Evolutionary conservation across 2,113 vertebrate species (phyloP), one percentile per base, ranked within the genome.

Genomic region (Cnemophilus loriae): DNA sequence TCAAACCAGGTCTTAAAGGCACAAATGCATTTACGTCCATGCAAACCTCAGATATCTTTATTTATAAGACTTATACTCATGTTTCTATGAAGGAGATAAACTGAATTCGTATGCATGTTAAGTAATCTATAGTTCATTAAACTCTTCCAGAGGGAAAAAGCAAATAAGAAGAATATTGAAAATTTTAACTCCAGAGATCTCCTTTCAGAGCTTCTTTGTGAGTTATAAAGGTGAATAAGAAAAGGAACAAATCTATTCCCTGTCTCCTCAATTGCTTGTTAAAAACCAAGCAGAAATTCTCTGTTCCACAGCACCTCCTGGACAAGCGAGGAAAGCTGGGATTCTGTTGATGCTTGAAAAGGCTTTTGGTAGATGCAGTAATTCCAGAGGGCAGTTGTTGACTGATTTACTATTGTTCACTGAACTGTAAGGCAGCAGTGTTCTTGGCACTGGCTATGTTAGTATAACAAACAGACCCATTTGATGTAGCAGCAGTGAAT

Each of bases 401-500:
- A 41, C n/a, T 95, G 49, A 96, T 96, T 95, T 92, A 57, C 37
- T 87, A 19, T 67, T 96, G 71, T 73, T 97, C 80, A 79, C n/a
- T 90, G 77, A 70, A 44, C 75, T 86, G 37, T 91, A 76, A 95
- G 75, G 67, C 78, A 96, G 74, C 69, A 44, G 67, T 35, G 9
- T 83, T 90, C 67, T 94, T 86, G 73, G 80, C 33, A 55, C 47
- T 92, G 56, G 28, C 55, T 94, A 30, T 86, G 81, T 96, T 97
- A 97, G 78, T 86, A 76, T 94, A 96, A 97, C 84, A 96, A 95
- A 92, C 71, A 93, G 91, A 96, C 56, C 70, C 93, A 74, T 95
- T 97, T 96, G 95, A 97, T 85, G 93, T 65, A 97, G 76, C 63
- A 93, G 77, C 73, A 90, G 94, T 98, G 97, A 98, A 98, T 98